Conservation (phyloP, 2,113 vertebrate genomes). For the Prochilodus magdalenae region DNA sequence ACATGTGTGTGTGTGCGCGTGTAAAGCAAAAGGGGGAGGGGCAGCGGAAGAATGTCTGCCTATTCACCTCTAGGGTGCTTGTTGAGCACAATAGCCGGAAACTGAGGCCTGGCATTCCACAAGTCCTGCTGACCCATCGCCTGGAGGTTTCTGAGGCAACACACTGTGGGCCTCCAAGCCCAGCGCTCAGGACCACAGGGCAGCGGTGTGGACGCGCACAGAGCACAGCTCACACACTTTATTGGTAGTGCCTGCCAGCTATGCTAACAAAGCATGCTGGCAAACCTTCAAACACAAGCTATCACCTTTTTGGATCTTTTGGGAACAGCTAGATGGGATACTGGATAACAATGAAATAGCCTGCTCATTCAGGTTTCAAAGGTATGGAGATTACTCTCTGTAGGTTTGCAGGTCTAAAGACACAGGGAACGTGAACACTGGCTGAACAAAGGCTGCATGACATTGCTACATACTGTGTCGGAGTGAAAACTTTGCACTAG, state of each 20-base stretch:
- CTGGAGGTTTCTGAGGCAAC: slow-evolving; percentile 80
- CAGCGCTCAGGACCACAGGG: slow-evolving; percentile 35
- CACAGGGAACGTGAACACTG: background rate
- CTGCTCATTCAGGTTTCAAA: background rate
- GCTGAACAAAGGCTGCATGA: background rate
- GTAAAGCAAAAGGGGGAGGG: slow-evolving; percentile 43
- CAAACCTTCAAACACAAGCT: slow-evolving; percentile 29
- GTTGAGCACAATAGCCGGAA: slow-evolving; percentile 73
- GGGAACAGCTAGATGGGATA: slow-evolving; percentile 17
- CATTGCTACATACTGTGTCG: background rate
- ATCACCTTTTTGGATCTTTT: background rate
- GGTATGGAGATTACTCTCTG: background rate
- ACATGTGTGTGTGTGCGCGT: slow-evolving; percentile 22
- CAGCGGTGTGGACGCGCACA: slow-evolving; percentile 38
- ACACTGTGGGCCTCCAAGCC: slow-evolving; percentile 49
- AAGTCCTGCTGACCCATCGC: slow-evolving; percentile 68
- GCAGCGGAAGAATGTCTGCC: slow-evolving; percentile 48
- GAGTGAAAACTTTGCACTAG: no score
- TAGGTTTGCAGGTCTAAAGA: background rate
- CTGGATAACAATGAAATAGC: slow-evolving; percentile 18
- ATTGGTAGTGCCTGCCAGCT: slow-evolving; percentile 25
- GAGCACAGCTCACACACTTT: slow-evolving; percentile 25
- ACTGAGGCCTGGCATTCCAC: slow-evolving; percentile 71
- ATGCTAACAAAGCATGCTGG: slow-evolving; percentile 45
- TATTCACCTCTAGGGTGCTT: slow-evolving; percentile 60